Evolutionary conservation across 2,888 invertebrate genomes (phyloP), one percentile per base, ranked within the genome.

Genomic region (Bembecia ichneumoniformis): DNA sequence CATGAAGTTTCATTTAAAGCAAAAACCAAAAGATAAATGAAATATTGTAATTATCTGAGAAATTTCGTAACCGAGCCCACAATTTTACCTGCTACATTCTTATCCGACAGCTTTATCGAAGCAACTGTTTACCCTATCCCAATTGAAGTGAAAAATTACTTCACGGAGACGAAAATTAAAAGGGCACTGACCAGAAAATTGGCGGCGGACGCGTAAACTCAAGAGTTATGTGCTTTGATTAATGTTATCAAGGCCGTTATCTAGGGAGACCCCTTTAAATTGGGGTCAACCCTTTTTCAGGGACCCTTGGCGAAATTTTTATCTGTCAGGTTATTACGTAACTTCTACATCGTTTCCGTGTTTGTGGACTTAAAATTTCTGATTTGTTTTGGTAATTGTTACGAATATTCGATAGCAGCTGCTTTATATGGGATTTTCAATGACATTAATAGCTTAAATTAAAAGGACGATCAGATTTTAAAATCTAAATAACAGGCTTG

Each of bases 191-290:
- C 84, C 83, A 79, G 81, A 83, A 84, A 86, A 84, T 82, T 78
- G 81, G 68, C 68, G 71, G 63, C 64, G 63, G 64, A 57, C 65
- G 68, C 65, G 68, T 59, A 60, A 64, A 36, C 43, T 43, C 59
- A 59, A 65, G 66, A 72, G 74, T 73, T 74, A 77, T 72, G 68
- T 70, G 67, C 70, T 71, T 75, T 82, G 86, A 87, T 87, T 83
- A 86, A 84, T 83, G 81, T 79, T 87, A 84, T 86, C 87, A 80
- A 63, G 62, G 57, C 63, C 58, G 72, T 74, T 79, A 84, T 86
- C 84, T 70, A 60, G 68, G 50, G 64, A 36, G 67, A 67, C 66
- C 66, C 71, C 73, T 62, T 68, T 69, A 74, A 76, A 82, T 79
- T 78, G 72, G 70, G 78, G 68, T 59, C 69, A 68, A 68, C 69